These are phyloP conservation scores for Archips xylosteana DNA, from an alignment of 2,888 invertebrate genomes.

Conservation along the genomic window DNA sequence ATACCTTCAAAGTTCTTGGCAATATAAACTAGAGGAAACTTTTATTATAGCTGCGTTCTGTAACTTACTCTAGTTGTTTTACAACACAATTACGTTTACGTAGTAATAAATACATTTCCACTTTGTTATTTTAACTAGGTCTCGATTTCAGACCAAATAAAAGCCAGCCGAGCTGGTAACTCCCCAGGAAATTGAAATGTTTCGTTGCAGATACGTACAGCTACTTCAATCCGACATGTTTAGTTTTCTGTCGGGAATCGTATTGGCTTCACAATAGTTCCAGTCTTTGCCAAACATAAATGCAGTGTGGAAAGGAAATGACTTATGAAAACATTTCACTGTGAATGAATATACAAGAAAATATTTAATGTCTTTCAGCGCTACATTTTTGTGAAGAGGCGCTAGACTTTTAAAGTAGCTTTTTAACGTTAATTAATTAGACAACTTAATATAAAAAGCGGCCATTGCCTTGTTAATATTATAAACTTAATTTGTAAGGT, in stretches of 20 bases:
- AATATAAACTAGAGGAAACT: background rate
- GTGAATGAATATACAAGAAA: slow-evolving; percentile 1
- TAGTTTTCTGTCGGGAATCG: slow-evolving; percentile 24
- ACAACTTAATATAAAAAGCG: no score
- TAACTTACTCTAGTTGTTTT: background rate
- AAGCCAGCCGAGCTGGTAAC: slow-evolving; percentile 44
- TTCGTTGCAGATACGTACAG: slow-evolving; percentile 42
- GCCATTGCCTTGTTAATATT: no score
- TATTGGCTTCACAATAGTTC: slow-evolving; percentile 26
- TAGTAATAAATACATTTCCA: slow-evolving; percentile 3
- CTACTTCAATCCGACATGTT: slow-evolving; percentile 35
- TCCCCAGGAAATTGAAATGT: slow-evolving; percentile 53
- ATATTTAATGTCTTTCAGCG: background rate
- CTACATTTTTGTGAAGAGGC: background rate
- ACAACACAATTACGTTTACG: background rate
- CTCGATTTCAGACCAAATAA: slow-evolving; percentile 39
- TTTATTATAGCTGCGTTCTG: background rate
- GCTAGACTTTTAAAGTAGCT: background rate
- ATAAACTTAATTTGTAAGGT: no score
- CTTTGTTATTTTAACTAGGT: slow-evolving; percentile 38
- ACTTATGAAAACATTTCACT: background rate
- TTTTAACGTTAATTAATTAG: background rate
- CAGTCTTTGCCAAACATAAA: slow-evolving; percentile 18
- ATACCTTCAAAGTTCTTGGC: background rate
- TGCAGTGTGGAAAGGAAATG: slow-evolving; percentile 1